Conservation (phyloP, 2,113 vertebrate species). For the Phyllostomus discolor region DNA sequence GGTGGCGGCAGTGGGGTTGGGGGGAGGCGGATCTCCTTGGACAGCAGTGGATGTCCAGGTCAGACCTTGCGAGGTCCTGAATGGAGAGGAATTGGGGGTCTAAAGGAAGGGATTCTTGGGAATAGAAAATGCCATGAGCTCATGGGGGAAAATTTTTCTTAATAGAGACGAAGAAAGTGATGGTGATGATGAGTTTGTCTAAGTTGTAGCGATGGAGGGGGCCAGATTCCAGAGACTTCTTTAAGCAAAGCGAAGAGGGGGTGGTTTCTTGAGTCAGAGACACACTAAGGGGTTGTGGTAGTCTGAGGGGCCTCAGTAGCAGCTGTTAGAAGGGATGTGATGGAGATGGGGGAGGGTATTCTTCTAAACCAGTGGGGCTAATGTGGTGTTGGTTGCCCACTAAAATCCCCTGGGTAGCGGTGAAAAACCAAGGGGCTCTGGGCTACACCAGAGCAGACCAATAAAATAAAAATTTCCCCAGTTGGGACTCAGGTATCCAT, state of each 20-base stretch:
- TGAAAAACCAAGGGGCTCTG: neutral
- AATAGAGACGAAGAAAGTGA: neutral
- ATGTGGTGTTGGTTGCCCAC: neutral
- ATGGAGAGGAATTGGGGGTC: constrained; percentile 15
- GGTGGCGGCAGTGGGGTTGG: no score
- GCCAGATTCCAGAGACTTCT: neutral
- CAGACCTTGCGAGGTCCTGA: neutral
- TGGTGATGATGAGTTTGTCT: neutral
- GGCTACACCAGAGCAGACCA: neutral
- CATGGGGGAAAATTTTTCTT: neutral
- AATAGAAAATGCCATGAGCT: neutral
- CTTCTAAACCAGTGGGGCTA: neutral
- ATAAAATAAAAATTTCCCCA: neutral
- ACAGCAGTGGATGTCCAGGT: neutral
- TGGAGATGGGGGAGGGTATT: no score
- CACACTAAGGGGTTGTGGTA: neutral
- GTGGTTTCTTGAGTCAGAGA: neutral
- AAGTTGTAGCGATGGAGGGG: neutral
- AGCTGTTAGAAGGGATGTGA: neutral
- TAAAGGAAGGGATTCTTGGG: neutral
- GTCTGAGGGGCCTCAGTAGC: neutral
- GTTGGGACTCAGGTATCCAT: neutral
- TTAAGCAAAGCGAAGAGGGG: neutral
- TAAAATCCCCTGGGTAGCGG: neutral
- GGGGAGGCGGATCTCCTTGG: neutral